Percentiles rank a stretch among this genome's conserved stretches.
Conservation (phyloP, 2,888 invertebrate species). For the Epirrhoe alternata region DNA sequence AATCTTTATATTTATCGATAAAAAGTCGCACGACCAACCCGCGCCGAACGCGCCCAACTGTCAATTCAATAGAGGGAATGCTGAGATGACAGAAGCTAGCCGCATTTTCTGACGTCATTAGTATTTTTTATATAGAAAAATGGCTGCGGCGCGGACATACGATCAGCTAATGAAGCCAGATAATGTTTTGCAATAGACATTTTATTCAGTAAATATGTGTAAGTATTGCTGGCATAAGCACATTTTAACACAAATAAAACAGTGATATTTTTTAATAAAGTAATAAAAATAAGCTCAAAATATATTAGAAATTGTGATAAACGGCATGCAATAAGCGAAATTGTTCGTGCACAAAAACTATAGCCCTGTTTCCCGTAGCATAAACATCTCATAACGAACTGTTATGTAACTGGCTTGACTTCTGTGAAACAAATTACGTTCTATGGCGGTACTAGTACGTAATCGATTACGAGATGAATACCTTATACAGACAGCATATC, state of each 20-base stretch:
- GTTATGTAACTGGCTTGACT: slow-evolving; percentile 48
- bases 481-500: slow-evolving; percentile 35
- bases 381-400: slow-evolving; percentile 45
- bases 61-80: no score
- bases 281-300: not conserved
- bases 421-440: slow-evolving; percentile 43
- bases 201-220: not conserved
- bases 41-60: no score
- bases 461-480: slow-evolving; percentile 47
- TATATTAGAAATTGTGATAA: slow-evolving; percentile 5
- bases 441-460: slow-evolving; percentile 38
- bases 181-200: not conserved
- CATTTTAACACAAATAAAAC: not conserved
- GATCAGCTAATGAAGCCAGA: no score
- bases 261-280: not conserved
- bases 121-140: no score
- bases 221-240: not conserved
- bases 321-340: slow-evolving; percentile 6
- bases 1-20: no score
- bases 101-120: no score
- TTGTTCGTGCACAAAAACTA: slow-evolving; percentile 21
- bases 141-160: no score
- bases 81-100: no score
- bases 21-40: no score
- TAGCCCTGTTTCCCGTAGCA: slow-evolving; percentile 40